phyloP scores from a whole-genome alignment of 2,113 vertebrate species.

The Aspidoscelis tigris region DNA sequence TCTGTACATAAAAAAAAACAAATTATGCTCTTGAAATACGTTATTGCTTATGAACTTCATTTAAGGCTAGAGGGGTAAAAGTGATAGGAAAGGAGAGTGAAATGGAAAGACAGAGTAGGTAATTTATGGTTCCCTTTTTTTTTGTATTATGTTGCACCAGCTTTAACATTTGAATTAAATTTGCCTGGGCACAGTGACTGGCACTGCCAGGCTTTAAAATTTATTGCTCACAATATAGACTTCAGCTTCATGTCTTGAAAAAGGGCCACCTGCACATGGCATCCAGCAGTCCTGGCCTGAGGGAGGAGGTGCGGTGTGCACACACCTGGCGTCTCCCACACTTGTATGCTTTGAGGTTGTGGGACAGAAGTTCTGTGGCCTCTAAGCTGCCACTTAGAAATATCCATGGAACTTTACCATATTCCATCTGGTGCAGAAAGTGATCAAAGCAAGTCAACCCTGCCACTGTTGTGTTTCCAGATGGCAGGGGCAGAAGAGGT shows the following conservation, averaged over 20 bases:
- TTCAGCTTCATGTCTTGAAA: not conserved
- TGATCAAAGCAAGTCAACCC: too few species aligned
- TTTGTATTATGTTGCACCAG: not conserved
- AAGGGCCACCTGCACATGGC: too few species aligned
- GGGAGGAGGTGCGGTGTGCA: too few species aligned
- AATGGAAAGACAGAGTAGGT: not conserved
- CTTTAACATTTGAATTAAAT: not conserved
- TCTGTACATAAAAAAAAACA: not conserved
- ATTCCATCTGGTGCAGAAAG: not conserved
- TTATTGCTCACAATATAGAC: not conserved
- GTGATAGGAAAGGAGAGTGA: not conserved
- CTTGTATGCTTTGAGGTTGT: too few species aligned
- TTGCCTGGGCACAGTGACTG: not conserved
- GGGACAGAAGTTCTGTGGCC: too few species aligned
- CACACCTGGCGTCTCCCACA: too few species aligned
- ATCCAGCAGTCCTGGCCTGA: too few species aligned
- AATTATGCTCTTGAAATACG: not conserved
- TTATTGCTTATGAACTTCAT: not conserved
- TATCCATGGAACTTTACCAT: not conserved
- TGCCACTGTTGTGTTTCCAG: too few species aligned
- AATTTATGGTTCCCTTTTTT: not conserved
- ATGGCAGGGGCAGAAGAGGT: too few species aligned
- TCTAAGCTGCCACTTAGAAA: too few species aligned
- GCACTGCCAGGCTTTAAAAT: not conserved
- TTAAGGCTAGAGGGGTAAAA: not conserved